A percentile compares a stretch with the other conserved stretches of the same genome.
phyloP scores from a whole-genome alignment of 2,797 vertebrate genomes.

The Salarias fasciatus region DNA sequence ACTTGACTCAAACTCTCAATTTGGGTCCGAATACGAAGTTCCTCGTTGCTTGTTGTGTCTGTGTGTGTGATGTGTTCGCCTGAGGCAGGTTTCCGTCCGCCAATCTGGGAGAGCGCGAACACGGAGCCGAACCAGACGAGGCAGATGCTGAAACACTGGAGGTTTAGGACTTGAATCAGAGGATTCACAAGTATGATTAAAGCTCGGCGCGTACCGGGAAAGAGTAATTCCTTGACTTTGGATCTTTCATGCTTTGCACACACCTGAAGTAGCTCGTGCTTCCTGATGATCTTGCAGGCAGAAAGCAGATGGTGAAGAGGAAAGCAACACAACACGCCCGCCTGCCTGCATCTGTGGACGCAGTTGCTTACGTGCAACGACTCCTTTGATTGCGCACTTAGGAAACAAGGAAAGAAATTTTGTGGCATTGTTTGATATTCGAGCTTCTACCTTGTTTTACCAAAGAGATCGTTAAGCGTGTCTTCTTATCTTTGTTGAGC shows the following conservation, averaged over 20 bases:
- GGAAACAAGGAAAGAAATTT: conserved; percentile 31
- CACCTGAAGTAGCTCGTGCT: conserved; percentile 29
- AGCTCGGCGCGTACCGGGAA: conserved; percentile 2
- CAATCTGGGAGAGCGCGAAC: conserved; percentile 28
- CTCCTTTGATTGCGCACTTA: conserved; percentile 9
- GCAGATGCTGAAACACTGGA: conserved; percentile 15
- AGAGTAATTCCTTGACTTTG: conserved; percentile 19
- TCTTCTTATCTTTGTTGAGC: conserved; percentile 55
- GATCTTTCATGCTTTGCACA: conserved; percentile 11
- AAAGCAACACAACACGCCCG: conserved; percentile 23
- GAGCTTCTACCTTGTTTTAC: conserved; percentile 34
- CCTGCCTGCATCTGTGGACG: conserved; percentile 31
- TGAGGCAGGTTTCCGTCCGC: conserved; percentile 32
- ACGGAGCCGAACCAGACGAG: conserved; percentile 20
- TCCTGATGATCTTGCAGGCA: conserved; percentile 28
- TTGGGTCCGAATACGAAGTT: conserved; percentile 32
- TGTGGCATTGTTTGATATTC: conserved; percentile 54
- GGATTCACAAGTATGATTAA: background rate
- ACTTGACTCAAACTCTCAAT: conserved; percentile 44
- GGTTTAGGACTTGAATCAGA: conserved; percentile 21
- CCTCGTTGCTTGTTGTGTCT: conserved; percentile 1
- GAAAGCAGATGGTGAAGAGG: conserved; percentile 27
- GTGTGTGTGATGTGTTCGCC: conserved; percentile 19
- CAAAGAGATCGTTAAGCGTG: conserved; percentile 58
- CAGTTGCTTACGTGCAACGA: no score